Conservation (phyloP, 2,797 vertebrate species). For the Galago senegalensis region DNA sequence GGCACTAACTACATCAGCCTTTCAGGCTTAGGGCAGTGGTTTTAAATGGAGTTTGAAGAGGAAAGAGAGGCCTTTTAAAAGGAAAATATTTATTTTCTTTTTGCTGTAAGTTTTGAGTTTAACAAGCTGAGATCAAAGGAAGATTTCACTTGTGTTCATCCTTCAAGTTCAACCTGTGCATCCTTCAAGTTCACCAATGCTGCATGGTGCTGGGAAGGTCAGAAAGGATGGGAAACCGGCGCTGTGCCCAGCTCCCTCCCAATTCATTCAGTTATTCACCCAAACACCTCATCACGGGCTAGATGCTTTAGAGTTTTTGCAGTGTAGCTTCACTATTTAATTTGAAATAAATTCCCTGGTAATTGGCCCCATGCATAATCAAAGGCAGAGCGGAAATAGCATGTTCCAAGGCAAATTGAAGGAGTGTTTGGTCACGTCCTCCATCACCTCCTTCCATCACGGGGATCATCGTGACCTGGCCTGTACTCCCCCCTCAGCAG, state of each 20-base stretch:
- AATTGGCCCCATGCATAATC: background rate
- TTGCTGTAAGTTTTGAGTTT: background rate
- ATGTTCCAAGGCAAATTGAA: background rate
- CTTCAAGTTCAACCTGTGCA: background rate
- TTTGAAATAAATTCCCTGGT: constrained; percentile 35
- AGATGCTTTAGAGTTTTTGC: background rate
- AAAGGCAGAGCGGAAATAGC: constrained; percentile 10
- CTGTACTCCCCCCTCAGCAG: background rate
- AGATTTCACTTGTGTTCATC: background rate
- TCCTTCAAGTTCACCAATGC: background rate
- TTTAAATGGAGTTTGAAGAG: background rate
- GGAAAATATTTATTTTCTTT: background rate
- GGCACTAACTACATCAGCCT: rapidly evolving
- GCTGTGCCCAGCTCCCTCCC: rapidly evolving
- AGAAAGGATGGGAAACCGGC: background rate
- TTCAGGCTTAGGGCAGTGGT: background rate
- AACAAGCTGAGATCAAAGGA: background rate
- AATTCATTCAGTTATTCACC: background rate
- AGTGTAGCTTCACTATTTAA: background rate
- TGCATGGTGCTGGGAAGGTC: background rate
- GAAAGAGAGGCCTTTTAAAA: background rate
- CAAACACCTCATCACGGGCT: background rate
- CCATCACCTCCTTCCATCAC: background rate
- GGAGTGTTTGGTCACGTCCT: background rate
- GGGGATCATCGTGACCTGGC: background rate